Evolutionary conservation across 2,888 invertebrate genomes (phyloP).

Genomic region (Frankliniella intonsa): DNA sequence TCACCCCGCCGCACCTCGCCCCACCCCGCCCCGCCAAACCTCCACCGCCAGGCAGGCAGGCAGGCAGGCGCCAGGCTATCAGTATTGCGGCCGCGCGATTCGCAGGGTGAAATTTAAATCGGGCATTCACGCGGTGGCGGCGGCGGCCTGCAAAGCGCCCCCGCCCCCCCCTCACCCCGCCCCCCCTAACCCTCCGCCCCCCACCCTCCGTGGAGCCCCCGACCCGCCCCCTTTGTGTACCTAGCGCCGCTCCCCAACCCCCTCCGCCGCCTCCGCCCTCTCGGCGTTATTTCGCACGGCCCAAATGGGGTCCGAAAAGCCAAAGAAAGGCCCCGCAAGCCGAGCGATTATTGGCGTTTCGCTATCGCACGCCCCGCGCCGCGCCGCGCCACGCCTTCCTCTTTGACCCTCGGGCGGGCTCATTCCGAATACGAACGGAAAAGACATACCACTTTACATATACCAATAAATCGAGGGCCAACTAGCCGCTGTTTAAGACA

Average conservation of each 20-base stretch:
- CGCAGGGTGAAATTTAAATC: conserved; percentile 10
- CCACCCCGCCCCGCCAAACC: no score
- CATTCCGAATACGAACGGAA: no score
- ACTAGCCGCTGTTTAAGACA: no score
- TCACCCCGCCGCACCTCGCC: no score
- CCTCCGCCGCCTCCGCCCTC: not conserved
- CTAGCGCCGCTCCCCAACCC: not conserved
- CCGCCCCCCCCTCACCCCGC: no score
- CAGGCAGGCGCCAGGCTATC: not conserved
- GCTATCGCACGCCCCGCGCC: no score
- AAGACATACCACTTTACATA: no score
- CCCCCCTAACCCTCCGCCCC: no score
- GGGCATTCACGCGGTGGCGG: not conserved
- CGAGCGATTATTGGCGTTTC: not conserved
- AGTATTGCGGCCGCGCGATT: conserved; percentile 3
- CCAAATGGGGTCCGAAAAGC: not conserved
- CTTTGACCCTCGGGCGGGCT: no score
- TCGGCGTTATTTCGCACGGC: not conserved
- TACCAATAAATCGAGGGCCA: no score
- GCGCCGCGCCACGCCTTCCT: no score
- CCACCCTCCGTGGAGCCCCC: not conserved
- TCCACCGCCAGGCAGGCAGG: not conserved
- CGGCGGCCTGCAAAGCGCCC: no score
- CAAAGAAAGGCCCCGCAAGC: not conserved
- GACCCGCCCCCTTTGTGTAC: not conserved